Conservation (phyloP, 2,888 invertebrate species). For the Sthenelais limicola region DNA sequence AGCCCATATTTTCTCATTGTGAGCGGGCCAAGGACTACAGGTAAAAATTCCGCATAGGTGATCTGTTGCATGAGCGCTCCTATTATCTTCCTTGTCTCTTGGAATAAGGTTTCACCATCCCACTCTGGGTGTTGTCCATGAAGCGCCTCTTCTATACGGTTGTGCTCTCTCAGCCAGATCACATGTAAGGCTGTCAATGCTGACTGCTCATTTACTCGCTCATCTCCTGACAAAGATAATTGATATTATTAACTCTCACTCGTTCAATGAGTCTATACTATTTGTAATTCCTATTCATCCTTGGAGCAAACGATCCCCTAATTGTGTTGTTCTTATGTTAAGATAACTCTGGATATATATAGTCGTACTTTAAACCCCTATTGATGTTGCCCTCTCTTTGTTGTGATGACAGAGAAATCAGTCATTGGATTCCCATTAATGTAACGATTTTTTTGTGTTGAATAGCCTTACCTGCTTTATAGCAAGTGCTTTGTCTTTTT, state of each 20-base stretch:
- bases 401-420: too few relatives aligned
- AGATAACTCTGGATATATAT: too few relatives aligned
- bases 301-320: too few relatives aligned
- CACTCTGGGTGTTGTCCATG: slow-evolving; percentile 80
- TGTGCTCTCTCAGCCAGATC: slow-evolving; percentile 89
- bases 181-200: slow-evolving; percentile 89
- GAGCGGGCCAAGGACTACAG: slow-evolving; percentile 76
- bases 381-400: too few relatives aligned
- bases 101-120: slow-evolving; percentile 87
- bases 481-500: slow-evolving; percentile 35
- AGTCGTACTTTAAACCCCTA: too few relatives aligned
- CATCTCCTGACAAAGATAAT: slow-evolving; percentile 83
- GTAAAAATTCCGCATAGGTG: slow-evolving; percentile 63
- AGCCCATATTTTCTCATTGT: slow-evolving; percentile 78
- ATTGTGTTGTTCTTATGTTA: too few relatives aligned
- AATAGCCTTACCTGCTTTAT: slow-evolving; percentile 47
- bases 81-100: slow-evolving; percentile 80
- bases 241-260: too few relatives aligned
- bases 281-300: too few relatives aligned
- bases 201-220: slow-evolving; percentile 87
- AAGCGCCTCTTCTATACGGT: slow-evolving; percentile 79
- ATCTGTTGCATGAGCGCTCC: slow-evolving; percentile 63
- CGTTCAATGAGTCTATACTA: too few relatives aligned
- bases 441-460: too few relatives aligned
- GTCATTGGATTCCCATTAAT: too few relatives aligned